These are phyloP conservation scores for Ranitomeya imitator DNA, from an alignment of 2,113 vertebrate species.

Conservation along the genomic window DNA sequence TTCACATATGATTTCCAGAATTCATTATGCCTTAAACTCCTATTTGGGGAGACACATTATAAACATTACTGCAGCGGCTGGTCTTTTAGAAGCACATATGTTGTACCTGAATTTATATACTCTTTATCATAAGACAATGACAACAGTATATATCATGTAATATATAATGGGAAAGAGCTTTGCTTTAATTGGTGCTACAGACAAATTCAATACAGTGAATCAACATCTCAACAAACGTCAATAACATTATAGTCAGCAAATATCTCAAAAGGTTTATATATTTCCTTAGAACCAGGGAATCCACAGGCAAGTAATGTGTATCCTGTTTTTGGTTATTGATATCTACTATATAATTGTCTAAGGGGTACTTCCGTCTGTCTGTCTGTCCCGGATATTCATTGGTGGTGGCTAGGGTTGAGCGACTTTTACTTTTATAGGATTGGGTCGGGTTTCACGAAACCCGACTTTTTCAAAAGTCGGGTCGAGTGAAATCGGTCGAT, in stretches of 20 bases:
- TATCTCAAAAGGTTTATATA: too few relatives aligned
- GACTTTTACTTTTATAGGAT: too few relatives aligned
- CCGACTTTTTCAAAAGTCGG: too few relatives aligned
- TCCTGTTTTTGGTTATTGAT: too few relatives aligned
- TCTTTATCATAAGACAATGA: neutral
- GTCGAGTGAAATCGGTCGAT: too few relatives aligned
- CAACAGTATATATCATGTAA: neutral
- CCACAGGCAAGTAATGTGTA: too few relatives aligned
- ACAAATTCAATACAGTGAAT: neutral
- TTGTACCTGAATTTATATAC: neutral
- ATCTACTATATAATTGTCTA: too few relatives aligned
- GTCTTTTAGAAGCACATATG: neutral
- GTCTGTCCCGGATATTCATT: too few relatives aligned
- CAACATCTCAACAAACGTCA: neutral
- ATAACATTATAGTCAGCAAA: neutral
- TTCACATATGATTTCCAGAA: constrained; percentile 5
- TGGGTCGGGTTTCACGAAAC: too few relatives aligned
- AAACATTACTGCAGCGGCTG: neutral
- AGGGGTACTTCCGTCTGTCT: too few relatives aligned
- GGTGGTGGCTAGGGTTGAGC: too few relatives aligned
- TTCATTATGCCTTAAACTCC: constrained; percentile 2
- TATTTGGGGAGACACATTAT: neutral
- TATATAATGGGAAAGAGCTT: neutral
- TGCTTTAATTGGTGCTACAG: neutral
- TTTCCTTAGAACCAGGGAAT: too few relatives aligned